Evolutionary conservation across 2,797 vertebrate genomes (phyloP), one percentile per base, ranked within the genome.

Genomic region (Enteromius argenteus): DNA sequence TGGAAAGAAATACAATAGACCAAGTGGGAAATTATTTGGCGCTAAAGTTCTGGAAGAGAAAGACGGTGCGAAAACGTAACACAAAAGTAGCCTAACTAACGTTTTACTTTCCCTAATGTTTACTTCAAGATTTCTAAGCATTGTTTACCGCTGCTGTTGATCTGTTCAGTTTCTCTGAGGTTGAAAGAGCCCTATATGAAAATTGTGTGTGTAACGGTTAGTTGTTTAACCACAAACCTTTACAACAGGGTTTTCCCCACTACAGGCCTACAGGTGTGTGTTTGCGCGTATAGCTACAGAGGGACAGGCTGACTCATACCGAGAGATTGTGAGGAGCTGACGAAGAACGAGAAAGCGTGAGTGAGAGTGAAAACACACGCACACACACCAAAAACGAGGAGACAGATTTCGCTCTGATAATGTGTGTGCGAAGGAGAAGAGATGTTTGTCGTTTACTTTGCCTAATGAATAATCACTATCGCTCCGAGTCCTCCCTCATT

Each of bases 391-490:
- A 37, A n/a, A 58, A 21, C 7, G 51, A 49, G 9, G 37, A 74
- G 21, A 74, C 21, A 14, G 39, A 66, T 83, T 67, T 83, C 15
- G 5, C n/a, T 30, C 4, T 21, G 27, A 49, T 37, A 23, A 37
- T 71, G 71, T 44, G 69, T 64, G 53, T 44, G 53, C 15, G 67
- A 21, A 49, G 21, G 14, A 15, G 60, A 37, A 27, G 23, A 11
- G 3, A 49, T 23, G 51, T 35, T 62, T 86, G 44, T 64, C 84
- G 69, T 81, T 84, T 75, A 80, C 76, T 76, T 83, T 83, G 39
- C 67, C 71, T 30, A 67, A 60, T 88, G 79, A 81, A 66, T 74
- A 86, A 86, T 81, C 76, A 88, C 84, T 49, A 64, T 56, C 42
- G 64, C 67, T 72, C 85, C 73, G 37, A 72, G 66, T 35, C 11